A percentile compares a stretch with the other conserved stretches of the same genome.
These are phyloP conservation scores for Spinus pinus DNA, from an alignment of 2,797 vertebrate genomes.

Conservation along the genomic window DNA sequence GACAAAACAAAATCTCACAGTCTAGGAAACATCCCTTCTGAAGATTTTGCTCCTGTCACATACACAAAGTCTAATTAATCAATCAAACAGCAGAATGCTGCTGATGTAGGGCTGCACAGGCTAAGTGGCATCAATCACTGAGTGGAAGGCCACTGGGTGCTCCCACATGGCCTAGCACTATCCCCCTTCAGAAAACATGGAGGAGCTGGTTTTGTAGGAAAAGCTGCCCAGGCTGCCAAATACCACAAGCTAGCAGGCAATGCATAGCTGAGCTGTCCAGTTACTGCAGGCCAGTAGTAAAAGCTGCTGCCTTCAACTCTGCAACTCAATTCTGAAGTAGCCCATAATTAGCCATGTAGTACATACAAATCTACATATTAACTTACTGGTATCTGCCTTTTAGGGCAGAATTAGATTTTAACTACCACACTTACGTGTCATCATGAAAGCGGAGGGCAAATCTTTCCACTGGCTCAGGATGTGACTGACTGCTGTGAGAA, in stretches of 20 bases:
- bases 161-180: background rate
- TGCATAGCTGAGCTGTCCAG: background rate
- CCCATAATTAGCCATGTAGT: background rate
- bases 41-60: background rate
- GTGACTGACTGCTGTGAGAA: constrained; percentile 38
- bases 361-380: background rate
- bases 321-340: background rate
- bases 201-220: background rate
- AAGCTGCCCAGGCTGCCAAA: background rate
- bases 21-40: background rate
- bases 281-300: background rate
- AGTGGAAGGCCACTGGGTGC: background rate
- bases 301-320: background rate
- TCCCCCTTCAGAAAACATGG: background rate
- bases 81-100: background rate
- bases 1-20: background rate
- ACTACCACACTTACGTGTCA: constrained; percentile 81
- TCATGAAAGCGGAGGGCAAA: constrained; percentile 84
- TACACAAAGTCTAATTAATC: background rate
- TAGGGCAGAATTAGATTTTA: background rate
- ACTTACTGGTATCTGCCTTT: background rate
- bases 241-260: background rate
- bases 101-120: background rate
- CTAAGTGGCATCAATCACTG: background rate
- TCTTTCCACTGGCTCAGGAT: constrained; percentile 70